A percentile compares a stretch with the other conserved stretches of the same genome.
Conservation (phyloP, 1,140 invertebrate genomes). For the Helicoverpa armigera region DNA sequence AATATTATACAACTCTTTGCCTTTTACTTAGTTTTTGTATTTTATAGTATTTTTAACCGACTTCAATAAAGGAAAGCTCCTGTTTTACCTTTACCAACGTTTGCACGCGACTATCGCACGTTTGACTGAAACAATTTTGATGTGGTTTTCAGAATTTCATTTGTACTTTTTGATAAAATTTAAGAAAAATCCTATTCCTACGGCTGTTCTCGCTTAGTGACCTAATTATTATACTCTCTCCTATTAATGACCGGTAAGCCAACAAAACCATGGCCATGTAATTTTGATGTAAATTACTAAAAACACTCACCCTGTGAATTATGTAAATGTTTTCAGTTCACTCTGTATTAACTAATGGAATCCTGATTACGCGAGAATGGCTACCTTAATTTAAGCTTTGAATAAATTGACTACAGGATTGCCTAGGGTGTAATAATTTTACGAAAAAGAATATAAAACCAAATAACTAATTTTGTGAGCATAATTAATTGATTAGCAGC, state of each 20-base stretch:
- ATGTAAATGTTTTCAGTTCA: slow-evolving; percentile 24
- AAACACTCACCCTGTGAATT: background rate
- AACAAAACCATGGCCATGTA: background rate
- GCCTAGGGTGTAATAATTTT: background rate
- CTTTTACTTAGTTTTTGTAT: too few species aligned
- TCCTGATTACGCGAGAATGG: slow-evolving; percentile 10
- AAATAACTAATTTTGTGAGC: background rate
- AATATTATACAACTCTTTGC: slow-evolving; percentile 1
- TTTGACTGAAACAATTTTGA: too few species aligned
- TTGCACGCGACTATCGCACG: too few species aligned
- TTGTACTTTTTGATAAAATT: too few species aligned
- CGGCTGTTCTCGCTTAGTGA: too few species aligned
- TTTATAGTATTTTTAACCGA: too few species aligned
- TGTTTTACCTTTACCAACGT: too few species aligned
- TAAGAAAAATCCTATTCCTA: too few species aligned
- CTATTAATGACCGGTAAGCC: too few species aligned
- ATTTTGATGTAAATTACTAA: background rate
- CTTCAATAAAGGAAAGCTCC: too few species aligned
- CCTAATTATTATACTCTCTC: too few species aligned
- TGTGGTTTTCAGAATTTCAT: too few species aligned
- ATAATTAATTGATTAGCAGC: background rate
- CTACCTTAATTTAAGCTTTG: background rate
- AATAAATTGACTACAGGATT: background rate
- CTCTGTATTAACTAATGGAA: slow-evolving; percentile 6
- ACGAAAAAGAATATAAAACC: background rate